These are phyloP conservation scores for Orcinus orca DNA, from an alignment of 2,113 vertebrate genomes.

Conservation along the genomic window DNA sequence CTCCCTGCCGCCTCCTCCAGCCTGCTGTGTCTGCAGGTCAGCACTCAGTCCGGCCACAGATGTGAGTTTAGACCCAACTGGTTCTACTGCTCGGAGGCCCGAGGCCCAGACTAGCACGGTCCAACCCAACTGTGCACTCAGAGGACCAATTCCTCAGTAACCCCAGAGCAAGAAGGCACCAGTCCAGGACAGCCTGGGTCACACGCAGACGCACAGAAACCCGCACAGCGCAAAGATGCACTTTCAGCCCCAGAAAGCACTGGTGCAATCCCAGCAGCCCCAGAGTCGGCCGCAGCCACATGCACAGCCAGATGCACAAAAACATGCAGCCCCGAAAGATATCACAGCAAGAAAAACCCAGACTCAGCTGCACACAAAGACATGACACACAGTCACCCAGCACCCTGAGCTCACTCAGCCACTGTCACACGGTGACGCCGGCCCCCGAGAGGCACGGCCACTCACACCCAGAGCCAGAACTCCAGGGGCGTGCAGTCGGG, in stretches of 20 bases:
- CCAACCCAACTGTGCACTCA: background rate
- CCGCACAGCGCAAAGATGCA: fast-evolving
- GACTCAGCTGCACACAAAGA: background rate
- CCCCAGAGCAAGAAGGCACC: background rate
- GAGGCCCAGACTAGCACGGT: background rate
- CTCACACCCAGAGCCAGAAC: background rate
- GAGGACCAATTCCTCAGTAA: background rate
- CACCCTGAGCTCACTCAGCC: background rate
- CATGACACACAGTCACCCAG: background rate
- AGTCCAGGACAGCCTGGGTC: background rate
- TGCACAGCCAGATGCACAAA: background rate
- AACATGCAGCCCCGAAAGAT: background rate
- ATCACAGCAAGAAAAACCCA: background rate
- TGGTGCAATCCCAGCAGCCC: background rate
- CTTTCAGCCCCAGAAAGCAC: background rate
- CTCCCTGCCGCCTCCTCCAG: background rate
- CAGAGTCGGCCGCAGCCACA: background rate
- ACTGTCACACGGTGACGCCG: background rate
- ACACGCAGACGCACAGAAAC: background rate
- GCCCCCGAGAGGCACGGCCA: background rate
- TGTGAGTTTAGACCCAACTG: background rate
- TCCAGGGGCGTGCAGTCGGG: background rate
- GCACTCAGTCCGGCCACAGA: background rate
- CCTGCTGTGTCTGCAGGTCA: background rate
- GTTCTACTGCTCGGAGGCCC: background rate